phyloP scores from a whole-genome alignment of 2,888 invertebrate species.

The Drosophila dives region DNA sequence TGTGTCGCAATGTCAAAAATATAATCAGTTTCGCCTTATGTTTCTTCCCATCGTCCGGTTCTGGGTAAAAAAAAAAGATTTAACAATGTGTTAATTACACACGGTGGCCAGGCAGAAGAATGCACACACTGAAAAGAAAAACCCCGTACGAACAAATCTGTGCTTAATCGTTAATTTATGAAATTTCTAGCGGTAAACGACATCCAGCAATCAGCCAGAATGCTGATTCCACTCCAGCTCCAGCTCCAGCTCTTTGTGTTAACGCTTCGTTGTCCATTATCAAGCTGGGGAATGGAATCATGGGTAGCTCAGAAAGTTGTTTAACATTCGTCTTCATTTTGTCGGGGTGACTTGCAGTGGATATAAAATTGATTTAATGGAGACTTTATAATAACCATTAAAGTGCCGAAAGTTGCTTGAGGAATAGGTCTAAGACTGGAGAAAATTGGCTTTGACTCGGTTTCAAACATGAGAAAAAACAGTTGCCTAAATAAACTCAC shows the following conservation, averaged over 20 bases:
- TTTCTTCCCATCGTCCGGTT: neutral
- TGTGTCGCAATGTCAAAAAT: conserved; percentile 43
- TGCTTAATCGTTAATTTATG: conserved; percentile 79
- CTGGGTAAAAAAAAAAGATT: conserved; percentile 34
- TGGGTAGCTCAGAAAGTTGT: conserved; percentile 65
- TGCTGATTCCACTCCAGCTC: conserved; percentile 19
- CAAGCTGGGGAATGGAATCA: conserved; percentile 11
- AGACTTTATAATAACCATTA: neutral
- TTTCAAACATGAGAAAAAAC: neutral
- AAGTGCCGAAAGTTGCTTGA: neutral
- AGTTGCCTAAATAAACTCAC: neutral
- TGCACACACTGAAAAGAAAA: conserved; percentile 4
- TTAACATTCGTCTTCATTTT: conserved; percentile 14
- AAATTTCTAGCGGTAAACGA: conserved; percentile 72
- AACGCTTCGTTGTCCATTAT: conserved; percentile 61
- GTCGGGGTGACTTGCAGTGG: conserved; percentile 21
- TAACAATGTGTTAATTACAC: conserved; percentile 76
- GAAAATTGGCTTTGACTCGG: neutral
- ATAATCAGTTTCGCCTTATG: conserved; percentile 36
- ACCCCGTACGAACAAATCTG: conserved; percentile 69
- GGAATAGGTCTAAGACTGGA: neutral
- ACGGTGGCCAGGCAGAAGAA: conserved; percentile 27
- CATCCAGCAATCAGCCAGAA: conserved; percentile 45
- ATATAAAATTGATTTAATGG: conserved; percentile 14
- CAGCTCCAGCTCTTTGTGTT: conserved; percentile 24